Evolutionary conservation across 2,797 vertebrate genomes (phyloP), one percentile per base, ranked within the genome.

Genomic region (Oryzias dopingdopingensis): DNA sequence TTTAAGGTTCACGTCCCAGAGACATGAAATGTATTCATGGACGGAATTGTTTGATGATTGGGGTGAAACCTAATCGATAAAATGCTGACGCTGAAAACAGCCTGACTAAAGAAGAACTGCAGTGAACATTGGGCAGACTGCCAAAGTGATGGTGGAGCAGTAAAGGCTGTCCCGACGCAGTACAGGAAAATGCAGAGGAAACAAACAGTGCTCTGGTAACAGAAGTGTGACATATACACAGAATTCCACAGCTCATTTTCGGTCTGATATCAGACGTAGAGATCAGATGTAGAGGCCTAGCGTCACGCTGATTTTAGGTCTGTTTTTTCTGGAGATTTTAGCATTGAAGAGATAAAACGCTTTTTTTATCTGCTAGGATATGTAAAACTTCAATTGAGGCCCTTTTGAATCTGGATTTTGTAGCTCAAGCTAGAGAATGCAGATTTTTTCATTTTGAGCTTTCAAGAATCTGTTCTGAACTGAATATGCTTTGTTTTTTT

Each of bases 251-350:
- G 0, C 32, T 22, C 6, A 18, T 75, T 22, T 22, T 22, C 2
- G 20, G 20, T 22, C 20, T 22, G 20, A 22, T 22, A 22, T 22
- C 20, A 22, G 20, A 22, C 3, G 20, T 22, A 22, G 20, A 22
- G 20, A 22, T 22, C 20, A 22, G 20, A 22, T 3, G 20, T 22
- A 70, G 58, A 82, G 52, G 56, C 53, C 49, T 4, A 18, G 48
- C 24, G 45, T 79, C 52, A 48, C 12, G 4, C 50, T 65, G 79
- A 60, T 78, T 87, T 82, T 77, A 75, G 84, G 81, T 81, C 81
- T 22, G 86, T 62, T 69, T 70, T 78, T 74, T 80, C 68, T 86
- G 81, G 84, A 84, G 81, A 70, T 70, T 80, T 65, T 29, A 67
- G 14, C 41, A 68, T 73, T 79, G 42, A 80, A 54, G 60, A 76